Base-by-base conservation (phyloP, 2,113 vertebrate species). In the Stercorarius parasiticus region DNA sequence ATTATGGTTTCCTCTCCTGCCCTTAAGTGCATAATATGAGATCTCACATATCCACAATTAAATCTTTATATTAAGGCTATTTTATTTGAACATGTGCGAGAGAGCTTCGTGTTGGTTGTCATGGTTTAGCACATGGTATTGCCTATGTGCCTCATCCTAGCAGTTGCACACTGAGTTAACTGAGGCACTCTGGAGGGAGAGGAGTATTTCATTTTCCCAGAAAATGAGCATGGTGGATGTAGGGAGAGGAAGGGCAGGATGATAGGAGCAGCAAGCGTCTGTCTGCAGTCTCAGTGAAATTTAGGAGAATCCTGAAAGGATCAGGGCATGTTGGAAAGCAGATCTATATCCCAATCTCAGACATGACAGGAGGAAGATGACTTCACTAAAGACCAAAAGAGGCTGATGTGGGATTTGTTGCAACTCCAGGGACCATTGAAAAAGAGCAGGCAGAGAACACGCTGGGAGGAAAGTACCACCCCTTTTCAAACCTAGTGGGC, bases 401-500 rank as follows among this genome's bases (percentile, higher is more conserved):
- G 15, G 14, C 30, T 81, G 45, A n/a, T 69, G 40, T 0, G 6
- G 2, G 0, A 42, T 91, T 87, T 79, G 22, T 78, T 89, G 55
- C 55, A 84, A 53, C 45, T 71, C 45, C 42, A 30, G 34, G 15
- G 12, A 30, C 32, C 11, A 40, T 1, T 69, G 62, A 61, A 91
- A 92, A 67, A 40, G 3, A 42, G 23, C 36, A 34, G 15, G 10
- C 34, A 83, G 18, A 93, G 15, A 86, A 49, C 18, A 21, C 13
- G 22, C 6, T 7, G 10, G 17, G 29, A 58, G 21, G 36, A 62
- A 87, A 70, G 36, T 22, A 40, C 16, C 27, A 81, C 14, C 13
- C 38, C 12, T 53, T 32, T 38, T 36, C 0, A 0, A 56, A 64
- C 6, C 32, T 7, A 59, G 15, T 5, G 18, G 15, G 21, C 10